Conservation (phyloP, 1,140 invertebrate genomes). For the Drosophila nikananu region DNA sequence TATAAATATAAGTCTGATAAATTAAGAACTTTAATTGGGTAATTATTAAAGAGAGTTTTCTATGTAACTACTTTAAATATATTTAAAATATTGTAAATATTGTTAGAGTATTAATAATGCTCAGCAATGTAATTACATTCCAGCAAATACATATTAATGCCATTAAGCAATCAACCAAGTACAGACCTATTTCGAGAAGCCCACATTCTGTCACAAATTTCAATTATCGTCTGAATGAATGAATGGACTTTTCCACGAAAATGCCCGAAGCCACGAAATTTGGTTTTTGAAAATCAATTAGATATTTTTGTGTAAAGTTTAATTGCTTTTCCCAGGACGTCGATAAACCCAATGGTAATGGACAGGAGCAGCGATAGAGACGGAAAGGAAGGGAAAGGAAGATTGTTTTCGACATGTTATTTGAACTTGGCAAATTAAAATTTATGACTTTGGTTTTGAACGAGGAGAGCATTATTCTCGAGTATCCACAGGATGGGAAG, state of each 20-base stretch:
- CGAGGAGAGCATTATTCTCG: background rate
- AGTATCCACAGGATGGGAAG: background rate
- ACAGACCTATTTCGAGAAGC: slow-evolving; percentile 1
- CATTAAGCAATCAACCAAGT: slow-evolving; percentile 14
- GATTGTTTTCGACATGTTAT: slow-evolving; percentile 38
- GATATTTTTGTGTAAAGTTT: slow-evolving; percentile 48
- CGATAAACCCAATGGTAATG: slow-evolving; percentile 7
- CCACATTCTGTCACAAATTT: slow-evolving; percentile 25
- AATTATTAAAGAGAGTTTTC: background rate
- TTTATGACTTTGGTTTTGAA: slow-evolving; percentile 58
- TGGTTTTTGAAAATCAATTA: slow-evolving; percentile 48
- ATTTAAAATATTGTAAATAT: background rate
- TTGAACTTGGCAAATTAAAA: slow-evolving; percentile 56
- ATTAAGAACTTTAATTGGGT: background rate
- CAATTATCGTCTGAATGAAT: slow-evolving; percentile 34
- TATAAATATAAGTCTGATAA: too few relatives aligned
- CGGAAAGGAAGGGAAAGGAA: background rate
- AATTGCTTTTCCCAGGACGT: slow-evolving; percentile 37
- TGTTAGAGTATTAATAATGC: background rate
- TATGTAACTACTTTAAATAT: background rate
- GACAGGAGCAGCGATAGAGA: background rate
- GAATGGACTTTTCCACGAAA: slow-evolving; percentile 9
- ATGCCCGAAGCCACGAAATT: slow-evolving; percentile 25
- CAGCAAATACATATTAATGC: slow-evolving; percentile 7
- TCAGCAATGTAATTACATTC: slow-evolving; percentile 4